Percentiles rank a stretch among this genome's conserved stretches.
Evolutionary conservation across 2,888 invertebrate genomes (phyloP).

Genomic region (Asteroscopus sphinx): DNA sequence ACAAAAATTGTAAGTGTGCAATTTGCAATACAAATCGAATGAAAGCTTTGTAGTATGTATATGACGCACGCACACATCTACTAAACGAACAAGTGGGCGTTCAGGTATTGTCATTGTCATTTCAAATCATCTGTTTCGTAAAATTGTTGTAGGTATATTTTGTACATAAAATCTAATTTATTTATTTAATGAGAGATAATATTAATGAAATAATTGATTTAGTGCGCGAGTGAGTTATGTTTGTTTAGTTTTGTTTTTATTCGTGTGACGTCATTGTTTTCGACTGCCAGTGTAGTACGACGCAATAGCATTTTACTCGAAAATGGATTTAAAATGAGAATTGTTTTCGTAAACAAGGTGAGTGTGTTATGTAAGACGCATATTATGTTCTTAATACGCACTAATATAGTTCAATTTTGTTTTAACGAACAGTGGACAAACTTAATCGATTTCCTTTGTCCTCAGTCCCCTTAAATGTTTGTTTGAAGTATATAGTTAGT

Average conservation of each 20-base stretch:
- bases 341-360: conserved; percentile 80
- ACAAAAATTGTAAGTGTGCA: conserved; percentile 38
- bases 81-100: conserved; percentile 66
- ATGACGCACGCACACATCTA: conserved; percentile 59
- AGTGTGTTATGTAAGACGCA: conserved; percentile 66
- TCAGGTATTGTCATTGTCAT: conserved; percentile 72
- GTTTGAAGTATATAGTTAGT: conserved; percentile 39
- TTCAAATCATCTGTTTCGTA: conserved; percentile 87
- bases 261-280: conserved; percentile 90
- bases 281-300: conserved; percentile 88
- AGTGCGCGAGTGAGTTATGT: conserved; percentile 74
- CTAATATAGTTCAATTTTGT: conserved; percentile 37
- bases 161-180: conserved; percentile 83
- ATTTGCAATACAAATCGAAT: conserved; percentile 26
- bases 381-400: conserved; percentile 48
- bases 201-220: conserved; percentile 64
- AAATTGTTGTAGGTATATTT: conserved; percentile 84
- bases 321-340: conserved; percentile 88
- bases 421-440: conserved; percentile 60
- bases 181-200: conserved; percentile 73
- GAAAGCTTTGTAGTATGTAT: conserved; percentile 35
- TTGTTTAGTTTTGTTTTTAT: conserved; percentile 77
- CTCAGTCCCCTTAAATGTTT: conserved; percentile 72
- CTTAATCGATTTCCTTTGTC: conserved; percentile 89
- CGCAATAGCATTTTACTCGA: conserved; percentile 90